Conservation (phyloP, 2,888 invertebrate species). For the Deilephila elpenor region DNA sequence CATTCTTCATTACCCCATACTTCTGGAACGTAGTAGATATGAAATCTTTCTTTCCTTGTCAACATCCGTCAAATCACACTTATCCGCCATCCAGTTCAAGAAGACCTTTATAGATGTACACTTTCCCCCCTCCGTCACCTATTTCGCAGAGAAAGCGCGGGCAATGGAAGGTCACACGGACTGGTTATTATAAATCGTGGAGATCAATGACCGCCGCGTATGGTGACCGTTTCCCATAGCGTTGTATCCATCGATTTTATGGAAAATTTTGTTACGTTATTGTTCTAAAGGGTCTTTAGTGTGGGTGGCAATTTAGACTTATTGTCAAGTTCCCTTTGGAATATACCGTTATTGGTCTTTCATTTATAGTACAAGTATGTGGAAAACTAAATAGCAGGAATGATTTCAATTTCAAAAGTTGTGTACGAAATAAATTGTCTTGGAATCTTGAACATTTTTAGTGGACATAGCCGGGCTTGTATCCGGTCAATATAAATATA, state of each 20-base stretch:
- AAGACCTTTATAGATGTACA: not conserved
- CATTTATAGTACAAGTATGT: not conserved
- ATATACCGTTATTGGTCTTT: not conserved
- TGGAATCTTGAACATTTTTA: no score
- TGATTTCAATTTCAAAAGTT: no score
- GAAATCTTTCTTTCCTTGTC: slow-evolving; percentile 40
- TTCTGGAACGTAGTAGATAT: slow-evolving; percentile 30
- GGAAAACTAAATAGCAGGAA: no score
- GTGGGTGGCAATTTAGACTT: not conserved
- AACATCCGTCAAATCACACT: slow-evolving; percentile 43
- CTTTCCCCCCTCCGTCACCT: not conserved
- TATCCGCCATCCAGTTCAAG: not conserved
- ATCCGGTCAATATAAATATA: no score
- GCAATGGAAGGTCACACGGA: slow-evolving; percentile 35
- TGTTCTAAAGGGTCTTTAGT: slow-evolving; percentile 13
- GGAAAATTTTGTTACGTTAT: slow-evolving; percentile 29
- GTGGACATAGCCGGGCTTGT: no score
- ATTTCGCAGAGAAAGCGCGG: not conserved
- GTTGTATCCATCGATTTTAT: slow-evolving; percentile 48
- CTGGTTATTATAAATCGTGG: slow-evolving; percentile 40
- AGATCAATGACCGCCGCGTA: slow-evolving; percentile 52
- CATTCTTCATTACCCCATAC: not conserved
- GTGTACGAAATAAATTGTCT: no score
- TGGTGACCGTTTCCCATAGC: slow-evolving; percentile 53
- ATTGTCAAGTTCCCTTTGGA: not conserved